These are phyloP conservation scores for Lepus townsendii DNA, from an alignment of 2,797 vertebrate genomes.

Conservation along the genomic window DNA sequence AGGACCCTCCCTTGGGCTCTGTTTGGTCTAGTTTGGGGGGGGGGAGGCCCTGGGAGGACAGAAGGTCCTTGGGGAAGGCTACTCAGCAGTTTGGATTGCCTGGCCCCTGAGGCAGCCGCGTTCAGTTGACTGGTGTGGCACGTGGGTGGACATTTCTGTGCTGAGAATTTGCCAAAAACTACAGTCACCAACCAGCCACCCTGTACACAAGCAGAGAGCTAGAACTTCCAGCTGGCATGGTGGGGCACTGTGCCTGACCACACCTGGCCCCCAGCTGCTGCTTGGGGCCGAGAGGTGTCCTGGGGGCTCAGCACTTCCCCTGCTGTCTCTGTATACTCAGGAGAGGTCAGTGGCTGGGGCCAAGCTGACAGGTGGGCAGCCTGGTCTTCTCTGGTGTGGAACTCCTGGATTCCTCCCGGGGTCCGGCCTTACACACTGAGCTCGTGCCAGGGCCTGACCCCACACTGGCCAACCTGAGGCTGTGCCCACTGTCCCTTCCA, in stretches of 20 bases:
- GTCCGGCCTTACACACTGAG: neutral
- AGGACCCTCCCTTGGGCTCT: neutral
- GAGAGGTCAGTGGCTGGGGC: neutral
- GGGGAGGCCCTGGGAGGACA: too few species aligned
- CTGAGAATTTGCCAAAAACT: neutral
- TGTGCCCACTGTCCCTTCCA: neutral
- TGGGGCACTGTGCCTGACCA: rapidly evolving
- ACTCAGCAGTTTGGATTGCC: neutral
- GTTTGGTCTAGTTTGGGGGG: neutral
- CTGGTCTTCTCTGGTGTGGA: neutral
- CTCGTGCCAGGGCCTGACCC: neutral
- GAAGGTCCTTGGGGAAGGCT: neutral
- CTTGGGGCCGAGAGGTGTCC: neutral
- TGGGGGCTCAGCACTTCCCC: neutral
- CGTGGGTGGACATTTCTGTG: neutral
- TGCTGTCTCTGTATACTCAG: neutral
- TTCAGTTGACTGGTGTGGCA: neutral
- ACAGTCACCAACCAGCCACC: neutral
- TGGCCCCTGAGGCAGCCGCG: neutral
- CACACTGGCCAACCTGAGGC: neutral
- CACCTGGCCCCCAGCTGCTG: neutral
- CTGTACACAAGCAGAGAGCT: neutral
- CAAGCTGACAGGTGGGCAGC: neutral
- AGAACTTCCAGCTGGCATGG: neutral
- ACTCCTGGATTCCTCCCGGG: neutral